Base-by-base conservation (phyloP, 2,113 vertebrate genomes). In the Scophthalmus maximus region DNA sequence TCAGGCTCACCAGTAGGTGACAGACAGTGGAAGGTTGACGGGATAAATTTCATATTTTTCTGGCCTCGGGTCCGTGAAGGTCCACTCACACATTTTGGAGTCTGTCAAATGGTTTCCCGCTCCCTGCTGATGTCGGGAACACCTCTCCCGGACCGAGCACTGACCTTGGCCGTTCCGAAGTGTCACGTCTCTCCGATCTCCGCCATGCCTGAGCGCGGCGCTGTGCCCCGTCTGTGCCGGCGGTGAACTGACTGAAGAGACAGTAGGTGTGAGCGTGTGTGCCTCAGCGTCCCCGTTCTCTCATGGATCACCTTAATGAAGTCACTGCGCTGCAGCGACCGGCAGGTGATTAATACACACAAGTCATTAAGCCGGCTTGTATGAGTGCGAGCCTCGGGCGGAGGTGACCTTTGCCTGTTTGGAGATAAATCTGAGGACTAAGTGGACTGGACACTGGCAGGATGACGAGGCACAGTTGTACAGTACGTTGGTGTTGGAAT, bases 251-350 rank as follows among this genome's bases (percentile, higher is more conserved):
- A n/a, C n/a, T n/a, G n/a, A n/a, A n/a, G n/a, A n/a, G n/a, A n/a
- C n/a, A n/a, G n/a, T n/a, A n/a, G n/a, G n/a, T n/a, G n/a, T 36
- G 34, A 40, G 4, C 12, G 32, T 49, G 26, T 11, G 42, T 27
- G 23, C 78, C 51, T 56, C 49, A 2, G 40, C 10, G 56, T n/a
- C 63, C 42, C 14, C 50, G 14, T 65, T 56, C 73, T 59, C 73
- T 59, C 68, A 89, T 89, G 62, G 71, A 90, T 92, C 86, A 88
- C 85, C 72, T 53, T 87, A 91, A 91, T 91, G 83, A 87, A 91
- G 83, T 73, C 71, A 10, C 30, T 55, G 46, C 53, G 75, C 79
- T 50, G 74, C 38, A 27, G 47, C 53, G 20, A 49, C 79, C 59
- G 72, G 42, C 72, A 68, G 68, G 70, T 87, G 85, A 91, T 92